phyloP scores from a whole-genome alignment of 2,888 invertebrate genomes.

The Drosophila demipolita region DNA sequence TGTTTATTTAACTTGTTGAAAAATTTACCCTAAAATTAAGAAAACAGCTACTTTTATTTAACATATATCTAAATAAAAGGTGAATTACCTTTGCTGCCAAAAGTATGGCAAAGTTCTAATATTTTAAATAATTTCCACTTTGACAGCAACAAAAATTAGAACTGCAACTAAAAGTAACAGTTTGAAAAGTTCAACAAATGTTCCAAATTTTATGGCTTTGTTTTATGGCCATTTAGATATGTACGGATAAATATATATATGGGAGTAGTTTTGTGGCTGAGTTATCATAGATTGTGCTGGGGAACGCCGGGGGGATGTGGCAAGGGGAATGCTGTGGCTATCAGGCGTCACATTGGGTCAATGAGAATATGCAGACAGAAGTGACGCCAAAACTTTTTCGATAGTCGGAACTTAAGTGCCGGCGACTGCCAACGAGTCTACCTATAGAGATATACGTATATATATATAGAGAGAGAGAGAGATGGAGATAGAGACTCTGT shows the following conservation, averaged over 20 bases:
- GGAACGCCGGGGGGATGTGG: background rate
- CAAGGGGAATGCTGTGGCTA: conserved; percentile 8
- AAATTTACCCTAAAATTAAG: too few relatives aligned
- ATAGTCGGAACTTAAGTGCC: conserved; percentile 67
- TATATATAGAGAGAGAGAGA: background rate
- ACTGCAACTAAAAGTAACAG: conserved; percentile 53
- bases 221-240: conserved; percentile 49
- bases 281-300: conserved; percentile 55
- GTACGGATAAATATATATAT: background rate
- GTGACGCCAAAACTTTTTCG: conserved; percentile 66
- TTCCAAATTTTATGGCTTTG: conserved; percentile 27
- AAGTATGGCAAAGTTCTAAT: background rate
- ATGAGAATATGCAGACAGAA: conserved; percentile 56
- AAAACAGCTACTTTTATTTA: too few relatives aligned
- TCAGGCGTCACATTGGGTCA: conserved; percentile 49
- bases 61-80: too few relatives aligned
- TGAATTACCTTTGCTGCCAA: background rate
- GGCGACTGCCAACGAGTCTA: conserved; percentile 54
- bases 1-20: too few relatives aligned
- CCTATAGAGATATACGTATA: conserved; percentile 17
- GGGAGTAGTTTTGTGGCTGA: conserved; percentile 35
- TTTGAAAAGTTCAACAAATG: conserved; percentile 50
- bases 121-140: background rate
- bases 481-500: background rate
- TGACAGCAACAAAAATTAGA: conserved; percentile 17